Conservation (phyloP, 2,888 invertebrate species). For the Coremacera marginata region DNA sequence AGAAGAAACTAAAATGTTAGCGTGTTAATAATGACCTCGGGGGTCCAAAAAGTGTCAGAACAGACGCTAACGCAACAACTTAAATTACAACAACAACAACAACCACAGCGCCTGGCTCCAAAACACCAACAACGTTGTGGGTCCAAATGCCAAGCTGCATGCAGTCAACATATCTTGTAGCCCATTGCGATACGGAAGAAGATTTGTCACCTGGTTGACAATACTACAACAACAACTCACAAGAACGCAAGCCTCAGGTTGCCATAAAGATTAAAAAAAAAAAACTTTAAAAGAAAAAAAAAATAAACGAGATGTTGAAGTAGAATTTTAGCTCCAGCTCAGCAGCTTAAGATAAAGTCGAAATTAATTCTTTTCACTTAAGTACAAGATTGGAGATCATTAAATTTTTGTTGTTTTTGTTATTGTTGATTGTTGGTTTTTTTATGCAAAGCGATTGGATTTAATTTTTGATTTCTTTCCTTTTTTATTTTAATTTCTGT, state of each 20-base stretch:
- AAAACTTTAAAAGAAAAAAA: not conserved
- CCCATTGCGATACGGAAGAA: conserved; percentile 46
- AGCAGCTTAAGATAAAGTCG: conserved; percentile 51
- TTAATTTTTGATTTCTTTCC: not conserved
- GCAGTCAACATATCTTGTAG: not conserved
- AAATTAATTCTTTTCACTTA: conserved; percentile 55
- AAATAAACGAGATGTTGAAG: not conserved
- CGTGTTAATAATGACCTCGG: conserved; percentile 28
- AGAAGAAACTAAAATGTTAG: not conserved
- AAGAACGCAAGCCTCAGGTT: not conserved
- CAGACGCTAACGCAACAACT: conserved; percentile 28
- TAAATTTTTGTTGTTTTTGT: conserved; percentile 45
- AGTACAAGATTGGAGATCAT: conserved; percentile 53
- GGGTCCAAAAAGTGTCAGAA: conserved; percentile 20
- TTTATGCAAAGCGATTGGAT: not conserved
- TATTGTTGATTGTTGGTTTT: conserved; percentile 15
- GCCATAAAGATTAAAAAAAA: not conserved
- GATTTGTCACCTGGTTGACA: conserved; percentile 56
- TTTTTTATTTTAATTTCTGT: not conserved
- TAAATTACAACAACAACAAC: conserved; percentile 22
- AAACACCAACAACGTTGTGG: conserved; percentile 49
- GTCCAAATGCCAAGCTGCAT: conserved; percentile 42
- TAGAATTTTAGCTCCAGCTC: conserved; percentile 16
- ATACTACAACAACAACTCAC: conserved; percentile 48
- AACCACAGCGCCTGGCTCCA: conserved; percentile 8